Conservation (phyloP, 2,797 vertebrate species). For the Neoniphon sammara region DNA sequence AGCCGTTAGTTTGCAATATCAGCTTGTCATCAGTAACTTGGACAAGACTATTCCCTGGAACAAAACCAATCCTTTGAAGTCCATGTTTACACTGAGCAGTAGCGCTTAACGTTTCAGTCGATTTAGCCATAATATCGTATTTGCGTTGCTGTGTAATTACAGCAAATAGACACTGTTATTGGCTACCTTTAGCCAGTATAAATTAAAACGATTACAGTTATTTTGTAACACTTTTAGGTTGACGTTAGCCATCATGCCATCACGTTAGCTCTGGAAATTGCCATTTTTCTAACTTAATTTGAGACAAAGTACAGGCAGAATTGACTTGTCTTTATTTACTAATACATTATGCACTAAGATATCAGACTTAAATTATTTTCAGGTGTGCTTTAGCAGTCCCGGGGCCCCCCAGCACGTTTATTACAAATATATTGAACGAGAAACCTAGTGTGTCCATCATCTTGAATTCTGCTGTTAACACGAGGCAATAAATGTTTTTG, state of each 20-base stretch:
- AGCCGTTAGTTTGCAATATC: slow-evolving; percentile 64
- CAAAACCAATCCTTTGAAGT: slow-evolving; percentile 71
- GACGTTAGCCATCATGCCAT: slow-evolving; percentile 59
- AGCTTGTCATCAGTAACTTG: slow-evolving; percentile 50
- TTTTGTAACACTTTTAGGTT: slow-evolving; percentile 57
- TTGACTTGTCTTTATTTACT: neutral
- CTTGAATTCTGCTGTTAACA: neutral
- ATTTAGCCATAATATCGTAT: slow-evolving; percentile 31
- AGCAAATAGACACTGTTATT: neutral
- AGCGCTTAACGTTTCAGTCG: slow-evolving; percentile 56
- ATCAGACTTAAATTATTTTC: neutral
- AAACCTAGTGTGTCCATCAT: slow-evolving; percentile 1
- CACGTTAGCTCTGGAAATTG: slow-evolving; percentile 48
- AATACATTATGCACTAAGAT: too few relatives aligned
- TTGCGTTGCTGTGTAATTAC: neutral
- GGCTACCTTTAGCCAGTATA: neutral
- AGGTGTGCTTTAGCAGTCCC: slow-evolving; percentile 29
- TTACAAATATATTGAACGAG: slow-evolving; percentile 14
- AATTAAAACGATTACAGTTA: slow-evolving; percentile 17
- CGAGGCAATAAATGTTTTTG: neutral
- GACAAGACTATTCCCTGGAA: slow-evolving; percentile 71
- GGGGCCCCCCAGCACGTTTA: slow-evolving; percentile 18
- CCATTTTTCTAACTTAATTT: slow-evolving; percentile 36
- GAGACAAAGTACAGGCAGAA: slow-evolving; percentile 8
- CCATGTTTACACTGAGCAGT: slow-evolving; percentile 80